Evolutionary conservation across 2,888 invertebrate species (phyloP).

Genomic region (Acrobasis repandana): DNA sequence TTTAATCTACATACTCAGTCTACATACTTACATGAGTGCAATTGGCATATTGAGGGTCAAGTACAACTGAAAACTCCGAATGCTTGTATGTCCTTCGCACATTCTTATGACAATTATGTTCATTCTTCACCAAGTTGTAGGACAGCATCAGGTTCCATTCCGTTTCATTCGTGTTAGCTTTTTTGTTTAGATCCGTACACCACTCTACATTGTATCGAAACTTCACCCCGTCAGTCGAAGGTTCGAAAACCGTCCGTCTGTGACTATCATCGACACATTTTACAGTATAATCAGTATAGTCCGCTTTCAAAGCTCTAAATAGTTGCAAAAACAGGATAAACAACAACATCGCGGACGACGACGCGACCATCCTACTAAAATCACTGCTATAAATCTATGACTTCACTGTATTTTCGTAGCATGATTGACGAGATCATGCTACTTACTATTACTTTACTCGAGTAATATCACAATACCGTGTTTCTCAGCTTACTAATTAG

Average conservation of each 20-base stretch:
- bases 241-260: conserved; percentile 37
- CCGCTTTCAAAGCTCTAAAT: conserved; percentile 30
- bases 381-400: not conserved
- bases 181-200: conserved; percentile 40
- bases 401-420: not conserved
- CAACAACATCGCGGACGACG: conserved; percentile 39
- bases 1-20: too few species aligned
- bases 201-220: conserved; percentile 56
- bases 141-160: conserved; percentile 43
- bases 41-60: conserved; percentile 33
- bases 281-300: conserved; percentile 34
- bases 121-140: conserved; percentile 29
- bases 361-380: not conserved
- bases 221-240: conserved; percentile 38
- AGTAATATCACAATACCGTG: conserved; percentile 1
- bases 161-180: conserved; percentile 26
- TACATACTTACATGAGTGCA: conserved; percentile 52
- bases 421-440: not conserved
- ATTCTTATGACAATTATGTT: conserved; percentile 17
- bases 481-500: not conserved
- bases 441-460: not conserved
- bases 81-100: conserved; percentile 27
- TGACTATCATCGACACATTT: conserved; percentile 41
- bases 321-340: conserved; percentile 36
- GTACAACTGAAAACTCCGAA: conserved; percentile 28